Percentiles rank a stretch among this genome's conserved stretches.
Evolutionary conservation across 2,888 invertebrate genomes (phyloP).

Genomic region (Ornithoptera priamus): DNA sequence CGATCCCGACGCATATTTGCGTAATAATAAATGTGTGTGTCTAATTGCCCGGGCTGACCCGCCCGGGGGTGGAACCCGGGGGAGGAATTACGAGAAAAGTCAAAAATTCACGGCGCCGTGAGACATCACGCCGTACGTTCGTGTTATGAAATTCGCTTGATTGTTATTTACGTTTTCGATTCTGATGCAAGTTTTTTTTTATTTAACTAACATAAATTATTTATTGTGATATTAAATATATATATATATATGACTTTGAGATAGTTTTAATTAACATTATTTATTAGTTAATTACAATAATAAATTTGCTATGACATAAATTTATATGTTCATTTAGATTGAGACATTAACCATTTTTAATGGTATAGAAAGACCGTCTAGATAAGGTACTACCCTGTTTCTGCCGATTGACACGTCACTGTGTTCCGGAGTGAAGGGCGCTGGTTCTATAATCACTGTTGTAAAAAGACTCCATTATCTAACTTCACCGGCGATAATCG

Average conservation of each 20-base stretch:
- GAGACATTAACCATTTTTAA: no score
- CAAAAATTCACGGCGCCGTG: conserved; percentile 38
- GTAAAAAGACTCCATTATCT: no score
- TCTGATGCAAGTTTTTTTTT: background rate
- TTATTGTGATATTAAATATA: background rate
- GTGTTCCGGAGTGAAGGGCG: no score
- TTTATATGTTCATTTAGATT: no score
- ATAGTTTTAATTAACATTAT: background rate
- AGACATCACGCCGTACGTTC: conserved; percentile 33
- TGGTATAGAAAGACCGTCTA: no score
- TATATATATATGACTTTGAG: background rate
- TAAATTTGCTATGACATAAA: background rate
- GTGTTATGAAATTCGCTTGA: conserved; percentile 32
- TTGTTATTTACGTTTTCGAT: conserved; percentile 9
- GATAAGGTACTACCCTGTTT: no score
- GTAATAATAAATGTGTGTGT: conserved; percentile 31
- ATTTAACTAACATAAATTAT: background rate
- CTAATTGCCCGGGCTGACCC: conserved; percentile 30
- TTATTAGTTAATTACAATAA: background rate
- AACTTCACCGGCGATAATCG: no score
- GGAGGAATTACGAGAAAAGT: conserved; percentile 31
- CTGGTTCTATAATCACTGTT: no score
- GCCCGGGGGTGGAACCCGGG: conserved; percentile 27
- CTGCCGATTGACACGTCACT: no score
- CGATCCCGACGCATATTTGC: conserved; percentile 26